Evolutionary conservation across 2,888 invertebrate genomes (phyloP).

Genomic region (Bursaphelenchus okinawaensis): DNA sequence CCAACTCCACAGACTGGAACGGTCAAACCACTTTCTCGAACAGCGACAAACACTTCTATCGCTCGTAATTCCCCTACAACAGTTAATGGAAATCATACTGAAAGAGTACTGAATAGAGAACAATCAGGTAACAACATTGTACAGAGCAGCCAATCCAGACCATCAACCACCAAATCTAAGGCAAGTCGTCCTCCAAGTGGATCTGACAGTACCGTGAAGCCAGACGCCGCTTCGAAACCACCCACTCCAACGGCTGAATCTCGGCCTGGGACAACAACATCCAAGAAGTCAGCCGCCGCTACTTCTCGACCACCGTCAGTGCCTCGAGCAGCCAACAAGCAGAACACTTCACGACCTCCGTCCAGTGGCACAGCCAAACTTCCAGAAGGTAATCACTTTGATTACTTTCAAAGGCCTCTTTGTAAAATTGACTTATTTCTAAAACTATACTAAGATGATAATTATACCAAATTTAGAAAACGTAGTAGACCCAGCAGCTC

Average conservation of each 20-base stretch:
- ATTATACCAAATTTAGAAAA: no score
- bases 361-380: background rate
- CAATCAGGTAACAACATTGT: background rate
- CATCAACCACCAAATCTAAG: background rate
- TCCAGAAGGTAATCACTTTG: background rate
- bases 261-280: constrained; percentile 6
- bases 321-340: background rate
- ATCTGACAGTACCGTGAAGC: background rate
- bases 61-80: background rate
- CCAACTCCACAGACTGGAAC: background rate
- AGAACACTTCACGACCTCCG: background rate
- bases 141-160: background rate
- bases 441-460: no score
- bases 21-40: background rate
- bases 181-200: background rate
- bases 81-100: background rate
- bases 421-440: no score
- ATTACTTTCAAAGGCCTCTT: background rate
- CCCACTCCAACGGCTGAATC: constrained; percentile 13
- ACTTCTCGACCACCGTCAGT: background rate
- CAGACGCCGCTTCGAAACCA: constrained; percentile 10
- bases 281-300: constrained; percentile 8
- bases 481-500: background rate
- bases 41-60: background rate
- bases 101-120: background rate